phyloP scores from a whole-genome alignment of 53 echinoderm and acorn worm genomes.

The Henricia sp. region DNA sequence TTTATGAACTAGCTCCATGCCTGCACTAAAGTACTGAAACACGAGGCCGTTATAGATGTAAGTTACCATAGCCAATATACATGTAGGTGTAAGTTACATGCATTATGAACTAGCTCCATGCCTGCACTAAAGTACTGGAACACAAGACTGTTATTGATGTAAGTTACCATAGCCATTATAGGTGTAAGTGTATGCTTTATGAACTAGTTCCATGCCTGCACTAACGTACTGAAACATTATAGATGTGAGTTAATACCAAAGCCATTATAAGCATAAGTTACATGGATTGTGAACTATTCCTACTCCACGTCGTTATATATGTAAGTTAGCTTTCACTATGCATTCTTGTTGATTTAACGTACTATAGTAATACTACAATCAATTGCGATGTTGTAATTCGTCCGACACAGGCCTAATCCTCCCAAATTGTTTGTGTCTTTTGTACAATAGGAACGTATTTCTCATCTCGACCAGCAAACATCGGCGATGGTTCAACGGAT shows the following conservation, averaged over 20 bases:
- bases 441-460: conserved; percentile 25
- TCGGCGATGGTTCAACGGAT: conserved; percentile 3
- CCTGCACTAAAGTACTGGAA: conserved; percentile 74
- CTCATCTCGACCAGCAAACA: conserved; percentile 34
- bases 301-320: conserved; percentile 75
- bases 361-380: too few species aligned
- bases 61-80: too few species aligned
- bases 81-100: too few species aligned
- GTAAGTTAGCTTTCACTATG: conserved; percentile 68
- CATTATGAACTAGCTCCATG: conserved; percentile 65
- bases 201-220: too few species aligned
- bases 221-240: background rate
- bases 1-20: background rate
- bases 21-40: too few species aligned
- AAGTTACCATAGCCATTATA: conserved; percentile 4
- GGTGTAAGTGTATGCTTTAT: background rate
- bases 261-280: too few species aligned
- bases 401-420: too few species aligned
- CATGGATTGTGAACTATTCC: conserved; percentile 61
- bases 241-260: too few species aligned
- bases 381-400: too few species aligned
- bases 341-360: too few species aligned
- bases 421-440: conserved; percentile 5
- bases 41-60: conserved; percentile 54
- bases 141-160: conserved; percentile 88